Base-by-base conservation (phyloP, 2,113 vertebrate genomes). In the Brachyhypopomus gauderio region DNA sequence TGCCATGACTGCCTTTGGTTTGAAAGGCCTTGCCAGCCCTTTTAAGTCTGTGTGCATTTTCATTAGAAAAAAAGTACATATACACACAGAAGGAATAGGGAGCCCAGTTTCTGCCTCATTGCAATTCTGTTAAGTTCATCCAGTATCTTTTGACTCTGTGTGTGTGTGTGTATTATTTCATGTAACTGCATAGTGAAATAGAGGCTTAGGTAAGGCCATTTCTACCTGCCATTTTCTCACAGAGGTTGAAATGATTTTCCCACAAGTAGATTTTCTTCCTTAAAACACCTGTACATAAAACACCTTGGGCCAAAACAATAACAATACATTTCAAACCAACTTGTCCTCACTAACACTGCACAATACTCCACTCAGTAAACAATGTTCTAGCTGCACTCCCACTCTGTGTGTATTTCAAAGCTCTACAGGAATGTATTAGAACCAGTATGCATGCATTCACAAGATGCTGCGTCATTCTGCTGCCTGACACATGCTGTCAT, bases 401-500 rank as follows among this genome's bases (percentile, higher is more conserved):
- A 58, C n/a, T 36, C 7, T 56, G 11, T n/a, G 5, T 27, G 19
- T 20, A 69, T 69, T 5, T 76, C 11, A 0, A 23, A 7, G 2
- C 20, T 72, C n/a, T 34, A 60, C 36, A 79, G 78, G 67, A 82
- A 86, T 79, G 85, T 77, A 55, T 63, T 78, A 58, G 12, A 84
- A 82, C 83, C 64, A 41, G 81, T 77, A 64, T 63, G 78, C 56
- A 41, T 62, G 48, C 82, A 81, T 67, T 75, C 36, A 78, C 22
- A 34, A 17, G 73, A 48, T 56, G 27, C 2, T 55, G 20, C 45
- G 59, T 80, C 77, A 75, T 3, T 36, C 6, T 45, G 25, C 12
- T 11, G 66, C 25, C 70, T 45, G 55, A 38, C n/a, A 78, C 4
- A 3, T 64, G 41, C 77, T 8, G 52, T 3, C 69, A 30, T 80